Evolutionary conservation across 37 sponge, comb jelly and placozoan genomes (phyloP).

Genomic region (Hexactinellida sp.): DNA sequence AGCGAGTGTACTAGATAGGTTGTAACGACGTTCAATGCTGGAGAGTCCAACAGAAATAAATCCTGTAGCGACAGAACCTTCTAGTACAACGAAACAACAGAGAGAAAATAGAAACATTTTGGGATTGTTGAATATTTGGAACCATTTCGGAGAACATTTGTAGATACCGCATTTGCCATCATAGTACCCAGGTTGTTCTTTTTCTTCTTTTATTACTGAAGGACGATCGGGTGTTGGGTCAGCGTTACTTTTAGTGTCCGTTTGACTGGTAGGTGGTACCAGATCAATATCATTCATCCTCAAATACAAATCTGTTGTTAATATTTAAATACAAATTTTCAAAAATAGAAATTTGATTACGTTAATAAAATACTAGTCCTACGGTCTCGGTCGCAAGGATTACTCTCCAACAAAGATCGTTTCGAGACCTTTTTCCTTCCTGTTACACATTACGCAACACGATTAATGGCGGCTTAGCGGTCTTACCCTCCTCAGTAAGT

Average conservation of each 20-base stretch:
- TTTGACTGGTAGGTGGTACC: not conserved
- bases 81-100: not conserved
- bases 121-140: not conserved
- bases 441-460: too few species aligned
- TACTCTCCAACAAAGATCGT: too few species aligned
- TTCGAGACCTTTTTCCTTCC: too few species aligned
- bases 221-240: not conserved
- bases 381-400: too few species aligned
- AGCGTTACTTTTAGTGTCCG: not conserved
- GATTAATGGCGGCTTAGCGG: too few species aligned
- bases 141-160: not conserved
- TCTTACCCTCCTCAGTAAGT: too few species aligned
- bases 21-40: constrained; percentile 51
- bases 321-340: too few species aligned
- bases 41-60: constrained; percentile 42
- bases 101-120: not conserved
- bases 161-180: not conserved
- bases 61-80: constrained; percentile 29
- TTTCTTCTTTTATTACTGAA: not conserved
- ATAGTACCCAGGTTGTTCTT: not conserved
- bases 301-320: too few species aligned
- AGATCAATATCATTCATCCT: not conserved
- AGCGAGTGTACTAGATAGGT: constrained; percentile 46
- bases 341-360: too few species aligned
- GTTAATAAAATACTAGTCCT: too few species aligned